phyloP scores from a whole-genome alignment of 2,113 vertebrate genomes.

The Lagopus leucura region DNA sequence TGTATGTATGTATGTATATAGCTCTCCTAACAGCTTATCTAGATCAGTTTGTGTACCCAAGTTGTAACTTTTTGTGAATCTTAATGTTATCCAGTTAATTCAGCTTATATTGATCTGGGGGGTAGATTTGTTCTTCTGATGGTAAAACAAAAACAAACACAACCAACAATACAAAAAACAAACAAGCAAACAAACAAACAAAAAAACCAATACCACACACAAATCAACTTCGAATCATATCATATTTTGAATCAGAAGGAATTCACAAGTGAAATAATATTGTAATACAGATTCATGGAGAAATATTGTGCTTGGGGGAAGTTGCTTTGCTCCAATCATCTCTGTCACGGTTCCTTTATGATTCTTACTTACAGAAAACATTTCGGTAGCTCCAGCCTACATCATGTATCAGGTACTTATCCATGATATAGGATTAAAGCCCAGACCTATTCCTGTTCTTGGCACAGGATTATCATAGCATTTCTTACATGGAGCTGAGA shows the following conservation, averaged over 20 bases:
- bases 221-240: neutral
- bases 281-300: neutral
- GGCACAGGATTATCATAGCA: neutral
- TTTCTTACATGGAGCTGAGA: neutral
- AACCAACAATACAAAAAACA: neutral
- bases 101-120: neutral
- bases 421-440: neutral
- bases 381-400: neutral
- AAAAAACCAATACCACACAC: neutral
- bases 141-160: neutral
- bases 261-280: neutral
- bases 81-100: neutral
- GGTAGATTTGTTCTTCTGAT: neutral
- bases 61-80: neutral
- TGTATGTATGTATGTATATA: neutral
- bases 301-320: fast-evolving
- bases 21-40: neutral
- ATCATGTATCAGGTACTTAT: neutral
- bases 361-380: neutral
- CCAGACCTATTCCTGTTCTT: neutral
- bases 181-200: neutral
- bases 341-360: neutral
- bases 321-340: neutral
- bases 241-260: neutral
- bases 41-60: neutral